Base-by-base conservation (phyloP, 2,797 vertebrate species). In the Erithacus rubecula region DNA sequence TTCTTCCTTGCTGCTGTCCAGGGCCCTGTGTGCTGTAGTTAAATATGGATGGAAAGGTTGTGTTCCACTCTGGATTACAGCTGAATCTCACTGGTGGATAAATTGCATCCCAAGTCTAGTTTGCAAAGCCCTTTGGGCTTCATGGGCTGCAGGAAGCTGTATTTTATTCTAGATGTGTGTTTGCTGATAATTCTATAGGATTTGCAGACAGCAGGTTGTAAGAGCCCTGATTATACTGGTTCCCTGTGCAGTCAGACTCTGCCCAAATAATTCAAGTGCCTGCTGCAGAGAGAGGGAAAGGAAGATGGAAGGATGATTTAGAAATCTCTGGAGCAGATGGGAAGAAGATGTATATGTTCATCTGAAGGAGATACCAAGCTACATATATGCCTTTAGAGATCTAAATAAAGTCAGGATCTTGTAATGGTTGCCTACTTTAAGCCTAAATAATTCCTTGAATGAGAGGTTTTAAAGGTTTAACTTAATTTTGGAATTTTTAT, bases 401-500 rank as follows among this genome's bases (percentile, higher is more conserved):
- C 27, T 53, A 58, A 84, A 83, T 55, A 78, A 69, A 80, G 11
- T 58, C 39, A 44, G 30, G n/a, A 15, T 49, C 84, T 85, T 83
- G 87, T 26, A 10, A 85, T 15, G 11, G 13, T 53, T 95, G 46
- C 49, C 53, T 85, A 10, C 62, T 89, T 87, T 74, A 89, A 78
- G 36, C 36, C 6, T 32, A 68, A 44, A 41, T 59, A 47, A 36
- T 92, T 83, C 62, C 32, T 64, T 62, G 91, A 91, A 81, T 2
- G 22, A 41, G 36, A 83, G 34, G 65, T 93, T 94, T 85, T 95
- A 87, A 87, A 85, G 53, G 55, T 81, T 94, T 94, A 64, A 71
- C 68, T 62, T 95, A 91, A 95, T 93, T 93, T 96, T 93, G 95
- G 92, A 52, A 52, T 56, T 78, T 93, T 92, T 94, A 92, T 93